Conservation (phyloP, 2,797 vertebrate species). For the Tenualosa thibaudeaui region DNA sequence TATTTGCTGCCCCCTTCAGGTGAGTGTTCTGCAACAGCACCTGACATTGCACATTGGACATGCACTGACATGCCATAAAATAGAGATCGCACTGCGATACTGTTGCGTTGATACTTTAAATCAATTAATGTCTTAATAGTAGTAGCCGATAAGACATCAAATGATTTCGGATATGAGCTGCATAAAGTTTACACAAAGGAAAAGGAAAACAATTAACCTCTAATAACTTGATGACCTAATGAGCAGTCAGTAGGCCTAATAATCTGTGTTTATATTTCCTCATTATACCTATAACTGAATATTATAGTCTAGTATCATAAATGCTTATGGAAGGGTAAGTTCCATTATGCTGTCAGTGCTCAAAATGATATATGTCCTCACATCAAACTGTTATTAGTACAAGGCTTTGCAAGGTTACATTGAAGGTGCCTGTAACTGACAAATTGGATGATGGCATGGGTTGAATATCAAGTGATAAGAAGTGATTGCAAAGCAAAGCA, state of each 20-base stretch:
- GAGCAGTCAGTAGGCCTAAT: neutral
- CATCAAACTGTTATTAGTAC: constrained; percentile 70
- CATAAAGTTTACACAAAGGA: neutral
- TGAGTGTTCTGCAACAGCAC: constrained; percentile 23
- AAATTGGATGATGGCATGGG: constrained; percentile 66
- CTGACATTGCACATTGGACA: neutral
- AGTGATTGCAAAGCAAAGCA: neutral
- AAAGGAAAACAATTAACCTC: neutral
- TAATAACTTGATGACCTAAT: neutral
- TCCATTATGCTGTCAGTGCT: constrained; percentile 60
- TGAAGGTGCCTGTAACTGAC: constrained; percentile 70
- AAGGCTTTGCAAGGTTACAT: constrained; percentile 70
- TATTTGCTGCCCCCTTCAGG: constrained; percentile 74
- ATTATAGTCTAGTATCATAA: constrained; percentile 56
- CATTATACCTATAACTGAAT: constrained; percentile 46
- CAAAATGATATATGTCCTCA: constrained; percentile 70
- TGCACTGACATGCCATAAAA: neutral
- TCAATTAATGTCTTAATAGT: neutral
- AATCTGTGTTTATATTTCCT: neutral
- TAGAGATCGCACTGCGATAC: neutral
- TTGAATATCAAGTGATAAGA: constrained; percentile 66
- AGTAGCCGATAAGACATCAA: neutral
- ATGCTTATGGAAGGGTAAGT: constrained; percentile 62
- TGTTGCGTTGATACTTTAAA: neutral
- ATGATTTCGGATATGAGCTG: neutral